A percentile compares a stretch with the other conserved stretches of the same genome.
phyloP scores from a whole-genome alignment of 1,140 invertebrate genomes.

The Camponotus pennsylvanicus region DNA sequence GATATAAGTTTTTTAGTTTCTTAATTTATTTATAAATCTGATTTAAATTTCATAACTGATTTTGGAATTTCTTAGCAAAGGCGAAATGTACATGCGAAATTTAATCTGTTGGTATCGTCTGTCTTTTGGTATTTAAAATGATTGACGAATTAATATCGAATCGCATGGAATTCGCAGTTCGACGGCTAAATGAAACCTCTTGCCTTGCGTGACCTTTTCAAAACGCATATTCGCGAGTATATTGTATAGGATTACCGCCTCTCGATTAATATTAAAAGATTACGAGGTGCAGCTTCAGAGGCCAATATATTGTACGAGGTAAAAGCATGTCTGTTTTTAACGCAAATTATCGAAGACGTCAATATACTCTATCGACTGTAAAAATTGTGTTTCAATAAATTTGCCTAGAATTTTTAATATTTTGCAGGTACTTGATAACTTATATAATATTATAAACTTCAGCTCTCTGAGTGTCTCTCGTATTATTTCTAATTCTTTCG shows the following conservation, averaged over 20 bases:
- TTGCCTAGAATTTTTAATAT: not conserved
- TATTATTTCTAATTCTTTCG: not conserved
- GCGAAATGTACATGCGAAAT: not conserved
- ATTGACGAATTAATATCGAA: constrained; percentile 50
- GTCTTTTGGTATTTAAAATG: constrained; percentile 48
- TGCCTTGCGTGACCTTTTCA: constrained; percentile 62
- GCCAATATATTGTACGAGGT: constrained; percentile 28
- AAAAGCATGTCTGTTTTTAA: constrained; percentile 38
- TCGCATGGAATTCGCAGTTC: constrained; percentile 51
- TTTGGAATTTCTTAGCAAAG: not conserved
- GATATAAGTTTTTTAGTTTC: not conserved
- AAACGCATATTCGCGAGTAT: constrained; percentile 49
- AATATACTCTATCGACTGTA: not conserved
- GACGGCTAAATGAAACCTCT: constrained; percentile 37
- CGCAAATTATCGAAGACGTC: not conserved
- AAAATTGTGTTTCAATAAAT: not conserved
- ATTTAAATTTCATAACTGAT: not conserved
- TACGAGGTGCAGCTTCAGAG: constrained; percentile 37
- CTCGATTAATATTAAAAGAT: constrained; percentile 61
- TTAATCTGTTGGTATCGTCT: constrained; percentile 27
- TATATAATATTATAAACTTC: not conserved
- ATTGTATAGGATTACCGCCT: constrained; percentile 63
- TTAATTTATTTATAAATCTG: not conserved
- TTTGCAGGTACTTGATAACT: not conserved
- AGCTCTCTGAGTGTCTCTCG: not conserved